phyloP scores from a whole-genome alignment of 2,797 vertebrate genomes.

The Coluber constrictor region DNA sequence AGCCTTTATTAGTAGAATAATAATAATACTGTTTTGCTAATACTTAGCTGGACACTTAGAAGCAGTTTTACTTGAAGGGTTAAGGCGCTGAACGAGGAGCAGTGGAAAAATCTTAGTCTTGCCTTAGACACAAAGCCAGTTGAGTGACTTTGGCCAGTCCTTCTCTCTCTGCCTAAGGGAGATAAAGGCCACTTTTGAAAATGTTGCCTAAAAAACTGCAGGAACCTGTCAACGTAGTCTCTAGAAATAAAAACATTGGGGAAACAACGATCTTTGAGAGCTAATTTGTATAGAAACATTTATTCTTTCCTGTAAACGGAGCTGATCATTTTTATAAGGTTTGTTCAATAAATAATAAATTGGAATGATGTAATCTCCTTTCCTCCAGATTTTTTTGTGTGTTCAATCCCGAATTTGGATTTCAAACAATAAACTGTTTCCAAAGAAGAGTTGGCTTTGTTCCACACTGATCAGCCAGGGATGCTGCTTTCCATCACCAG shows the following conservation, averaged over 20 bases:
- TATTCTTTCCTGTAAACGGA: not conserved
- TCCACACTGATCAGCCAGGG: not conserved
- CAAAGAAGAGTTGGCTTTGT: not conserved
- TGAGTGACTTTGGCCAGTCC: not conserved
- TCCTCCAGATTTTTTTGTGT: not conserved
- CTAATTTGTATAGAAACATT: constrained; percentile 26
- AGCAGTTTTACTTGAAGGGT: not conserved
- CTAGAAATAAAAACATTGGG: not conserved
- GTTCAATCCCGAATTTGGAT: not conserved
- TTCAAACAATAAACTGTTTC: not conserved
- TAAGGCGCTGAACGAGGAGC: not conserved
- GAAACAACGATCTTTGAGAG: not conserved
- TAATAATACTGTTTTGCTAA: constrained; percentile 66
- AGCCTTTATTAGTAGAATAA: constrained; percentile 66
- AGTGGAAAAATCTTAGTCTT: not conserved
- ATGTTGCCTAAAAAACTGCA: not conserved
- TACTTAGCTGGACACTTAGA: constrained; percentile 44
- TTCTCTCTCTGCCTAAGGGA: not conserved
- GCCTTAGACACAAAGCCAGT: not conserved
- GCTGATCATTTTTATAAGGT: constrained; percentile 10
- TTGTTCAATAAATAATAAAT: constrained; percentile 33
- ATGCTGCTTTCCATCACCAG: not conserved
- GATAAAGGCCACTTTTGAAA: not conserved
- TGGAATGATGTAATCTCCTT: not conserved
- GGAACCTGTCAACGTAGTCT: not conserved